Evolutionary conservation across 2,113 vertebrate species (phyloP).

Genomic region (Charadrius vociferus): DNA sequence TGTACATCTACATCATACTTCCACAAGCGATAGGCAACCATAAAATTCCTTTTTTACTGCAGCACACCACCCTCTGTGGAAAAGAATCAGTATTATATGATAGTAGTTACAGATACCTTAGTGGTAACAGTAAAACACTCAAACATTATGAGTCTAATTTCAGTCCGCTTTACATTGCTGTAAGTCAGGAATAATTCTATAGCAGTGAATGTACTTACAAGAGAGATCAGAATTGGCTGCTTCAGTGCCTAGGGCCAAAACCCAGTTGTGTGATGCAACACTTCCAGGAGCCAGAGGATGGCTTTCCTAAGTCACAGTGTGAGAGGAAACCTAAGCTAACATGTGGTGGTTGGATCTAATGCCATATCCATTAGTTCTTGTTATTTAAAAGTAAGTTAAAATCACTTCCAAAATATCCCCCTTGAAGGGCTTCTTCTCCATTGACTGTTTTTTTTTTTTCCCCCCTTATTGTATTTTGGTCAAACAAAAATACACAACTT

Average conservation of each 20-base stretch:
- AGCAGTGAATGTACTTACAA: not conserved
- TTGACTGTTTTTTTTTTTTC: not conserved
- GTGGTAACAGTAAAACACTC: not conserved
- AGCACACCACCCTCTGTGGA: not conserved
- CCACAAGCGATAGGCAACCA: not conserved
- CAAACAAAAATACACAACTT: not conserved
- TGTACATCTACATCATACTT: not conserved
- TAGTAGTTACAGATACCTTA: not conserved
- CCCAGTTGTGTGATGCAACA: not conserved
- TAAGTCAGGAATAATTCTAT: not conserved
- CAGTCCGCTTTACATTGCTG: not conserved
- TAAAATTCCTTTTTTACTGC: not conserved
- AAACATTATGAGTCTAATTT: not conserved
- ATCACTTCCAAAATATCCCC: not conserved
- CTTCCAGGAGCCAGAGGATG: not conserved
- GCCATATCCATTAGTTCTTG: not conserved
- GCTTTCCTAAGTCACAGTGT: not conserved
- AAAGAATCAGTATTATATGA: not conserved
- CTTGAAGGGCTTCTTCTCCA: not conserved
- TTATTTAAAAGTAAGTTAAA: conserved; percentile 27
- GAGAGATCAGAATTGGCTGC: not conserved
- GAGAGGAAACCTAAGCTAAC: not conserved
- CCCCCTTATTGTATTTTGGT: not conserved
- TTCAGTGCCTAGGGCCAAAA: not conserved
- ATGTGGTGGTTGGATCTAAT: not conserved